These are phyloP conservation scores for Trachelus tabidus DNA, from an alignment of 2,888 invertebrate species.

Conservation along the genomic window DNA sequence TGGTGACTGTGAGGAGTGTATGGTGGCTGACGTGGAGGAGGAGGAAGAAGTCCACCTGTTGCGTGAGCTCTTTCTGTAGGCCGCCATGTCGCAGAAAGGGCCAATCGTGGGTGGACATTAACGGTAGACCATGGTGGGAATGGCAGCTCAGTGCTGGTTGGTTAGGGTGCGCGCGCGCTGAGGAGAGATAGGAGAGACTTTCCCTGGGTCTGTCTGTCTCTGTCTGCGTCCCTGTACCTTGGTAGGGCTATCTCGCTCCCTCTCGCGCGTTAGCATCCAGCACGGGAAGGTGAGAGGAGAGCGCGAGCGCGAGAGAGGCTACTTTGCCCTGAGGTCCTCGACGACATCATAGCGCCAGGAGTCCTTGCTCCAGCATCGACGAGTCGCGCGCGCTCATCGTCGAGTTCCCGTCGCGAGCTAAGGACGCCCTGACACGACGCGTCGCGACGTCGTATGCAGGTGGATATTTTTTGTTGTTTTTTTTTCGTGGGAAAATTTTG, in stretches of 20 bases:
- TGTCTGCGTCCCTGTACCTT: too few relatives aligned
- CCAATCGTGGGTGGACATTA: constrained; percentile 53
- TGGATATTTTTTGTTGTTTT: not conserved
- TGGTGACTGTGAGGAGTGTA: too few relatives aligned
- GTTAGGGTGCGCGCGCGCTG: constrained; percentile 23
- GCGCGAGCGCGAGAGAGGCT: not conserved
- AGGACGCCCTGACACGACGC: not conserved
- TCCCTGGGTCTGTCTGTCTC: too few relatives aligned
- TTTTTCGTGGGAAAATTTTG: not conserved
- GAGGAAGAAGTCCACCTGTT: constrained; percentile 56
- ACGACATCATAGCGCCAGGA: not conserved
- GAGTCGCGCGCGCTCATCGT: not conserved
- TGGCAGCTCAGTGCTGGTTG: constrained; percentile 48
- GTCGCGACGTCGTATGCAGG: not conserved
- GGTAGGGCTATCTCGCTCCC: not conserved
- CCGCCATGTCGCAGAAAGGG: constrained; percentile 57
- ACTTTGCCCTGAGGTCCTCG: not conserved
- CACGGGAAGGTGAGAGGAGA: not conserved
- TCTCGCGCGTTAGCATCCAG: not conserved
- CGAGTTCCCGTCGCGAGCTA: not conserved
- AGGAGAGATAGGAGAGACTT: not conserved
- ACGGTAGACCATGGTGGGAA: constrained; percentile 49
- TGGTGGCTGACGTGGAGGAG: too few relatives aligned
- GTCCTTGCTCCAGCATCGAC: not conserved
- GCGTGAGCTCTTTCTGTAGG: constrained; percentile 43